Evolutionary conservation across 2,797 vertebrate species (phyloP).

Genomic region (Pangasius macronema): DNA sequence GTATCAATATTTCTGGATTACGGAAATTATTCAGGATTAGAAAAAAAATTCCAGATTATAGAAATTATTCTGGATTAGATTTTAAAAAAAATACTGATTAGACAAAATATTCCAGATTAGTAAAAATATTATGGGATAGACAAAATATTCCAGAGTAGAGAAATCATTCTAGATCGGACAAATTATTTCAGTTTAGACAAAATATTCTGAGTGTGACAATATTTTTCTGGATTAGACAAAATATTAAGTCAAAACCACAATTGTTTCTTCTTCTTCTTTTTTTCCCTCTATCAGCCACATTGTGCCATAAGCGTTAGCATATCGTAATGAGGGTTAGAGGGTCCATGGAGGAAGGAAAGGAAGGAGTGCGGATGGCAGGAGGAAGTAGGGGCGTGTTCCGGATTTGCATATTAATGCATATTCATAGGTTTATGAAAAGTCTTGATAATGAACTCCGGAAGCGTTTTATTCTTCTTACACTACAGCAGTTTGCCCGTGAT

Average conservation of each 20-base stretch:
- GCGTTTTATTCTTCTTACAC: neutral
- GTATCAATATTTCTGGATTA: neutral
- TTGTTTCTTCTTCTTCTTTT: neutral
- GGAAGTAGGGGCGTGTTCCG: neutral
- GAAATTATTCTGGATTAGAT: neutral
- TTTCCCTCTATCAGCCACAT: neutral
- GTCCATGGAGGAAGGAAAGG: neutral
- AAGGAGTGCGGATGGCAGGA: neutral
- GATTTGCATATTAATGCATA: slow-evolving; percentile 1
- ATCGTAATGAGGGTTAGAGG: neutral
- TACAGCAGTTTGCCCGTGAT: neutral
- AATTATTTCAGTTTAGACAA: neutral
- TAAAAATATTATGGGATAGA: neutral
- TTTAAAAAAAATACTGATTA: too few species aligned
- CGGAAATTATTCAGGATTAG: too few species aligned
- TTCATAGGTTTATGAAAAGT: neutral
- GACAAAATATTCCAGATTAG: neutral
- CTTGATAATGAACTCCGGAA: neutral
- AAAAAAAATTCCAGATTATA: neutral
- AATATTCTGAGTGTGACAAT: neutral
- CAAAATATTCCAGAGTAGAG: neutral
- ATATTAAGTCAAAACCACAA: neutral
- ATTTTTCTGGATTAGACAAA: neutral
- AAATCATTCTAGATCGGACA: neutral
- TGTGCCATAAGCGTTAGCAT: neutral